Conservation (phyloP, 2,888 invertebrate species). For the Diogma glabrata region DNA sequence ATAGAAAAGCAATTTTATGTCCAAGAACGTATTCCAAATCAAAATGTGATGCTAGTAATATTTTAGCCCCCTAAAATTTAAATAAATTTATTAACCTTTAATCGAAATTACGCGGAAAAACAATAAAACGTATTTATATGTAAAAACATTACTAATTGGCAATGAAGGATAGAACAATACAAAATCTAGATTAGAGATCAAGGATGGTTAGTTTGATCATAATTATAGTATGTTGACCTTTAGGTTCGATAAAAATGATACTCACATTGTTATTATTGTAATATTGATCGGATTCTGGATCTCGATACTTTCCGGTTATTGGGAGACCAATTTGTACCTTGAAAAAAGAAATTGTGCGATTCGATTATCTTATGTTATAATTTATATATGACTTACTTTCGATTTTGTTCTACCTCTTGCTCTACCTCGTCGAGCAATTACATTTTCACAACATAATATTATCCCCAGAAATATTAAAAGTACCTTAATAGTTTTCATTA, state of each 20-base stretch:
- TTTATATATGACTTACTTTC: slow-evolving; percentile 39
- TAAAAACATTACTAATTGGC: too few relatives aligned
- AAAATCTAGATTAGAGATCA: background rate
- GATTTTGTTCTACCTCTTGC: slow-evolving; percentile 63
- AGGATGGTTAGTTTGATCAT: too few relatives aligned
- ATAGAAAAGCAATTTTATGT: slow-evolving; percentile 87
- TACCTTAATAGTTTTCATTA: too few relatives aligned
- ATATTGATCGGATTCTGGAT: slow-evolving; percentile 82
- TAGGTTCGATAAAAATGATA: slow-evolving; percentile 19
- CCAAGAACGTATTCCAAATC: slow-evolving; percentile 89
- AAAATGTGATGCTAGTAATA: slow-evolving; percentile 78
- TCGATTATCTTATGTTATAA: too few relatives aligned
- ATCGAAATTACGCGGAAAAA: background rate
- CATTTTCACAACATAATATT: slow-evolving; percentile 32
- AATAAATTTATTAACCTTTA: too few relatives aligned
- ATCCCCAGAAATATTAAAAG: slow-evolving; percentile 30
- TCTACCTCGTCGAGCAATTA: slow-evolving; percentile 53
- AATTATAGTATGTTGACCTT: background rate
- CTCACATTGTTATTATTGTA: slow-evolving; percentile 80
- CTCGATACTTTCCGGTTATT: slow-evolving; percentile 78
- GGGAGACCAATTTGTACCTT: slow-evolving; percentile 76
- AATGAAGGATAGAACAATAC: too few relatives aligned
- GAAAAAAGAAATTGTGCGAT: background rate
- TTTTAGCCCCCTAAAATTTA: slow-evolving; percentile 87
- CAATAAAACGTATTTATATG: slow-evolving; percentile 3